Evolutionary conservation across 2,888 invertebrate species (phyloP), one percentile per base, ranked within the genome.

Genomic region (Linyphia triangularis): DNA sequence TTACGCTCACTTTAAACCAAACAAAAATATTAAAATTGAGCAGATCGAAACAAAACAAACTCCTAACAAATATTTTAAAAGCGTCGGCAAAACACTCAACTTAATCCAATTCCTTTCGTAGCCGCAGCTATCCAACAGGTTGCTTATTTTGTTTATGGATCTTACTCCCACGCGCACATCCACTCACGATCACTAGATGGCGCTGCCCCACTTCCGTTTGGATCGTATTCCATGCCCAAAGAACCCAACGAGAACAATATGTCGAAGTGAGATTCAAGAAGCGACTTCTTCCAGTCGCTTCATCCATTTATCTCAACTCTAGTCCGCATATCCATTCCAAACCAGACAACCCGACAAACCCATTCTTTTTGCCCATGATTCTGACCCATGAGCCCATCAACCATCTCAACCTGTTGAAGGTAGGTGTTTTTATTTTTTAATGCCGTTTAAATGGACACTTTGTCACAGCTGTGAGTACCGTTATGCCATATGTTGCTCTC

Each of bases 401-500:
- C 22, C 40, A 37, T 37, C 19, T 1, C 19, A 22, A n/a, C 13
- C 69, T 40, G 19, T 22, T 37, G 22, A 10, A 69, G 40, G 37
- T 69, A 13, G 13, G 69, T 69, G 69, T 19, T 22, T 19, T 40
- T 40, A 10, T 37, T 37, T n/a, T 22, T 0, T 22, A 16, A 40
- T 26, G 22, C 4, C 9, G 19, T 26, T 26, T 57, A 73, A 26
- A 26, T 28, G 37, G 9, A n/a, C 19, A 24, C 37, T 43, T 2
- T 26, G 33, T 28, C 43, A 63, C 77, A 77, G 61, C 77, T 77
- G 77, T 63, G 40, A 63, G 33, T n/a, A 16, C 19, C 3, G 28
- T 73, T 73, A 13, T 77, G 77, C 77, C 77, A 77, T 77, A 77
- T 77, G 77, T 77, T 77, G 77, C 77, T 63, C 16, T 13, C 9